Evolutionary conservation across 2,797 vertebrate genomes (phyloP), one percentile per base, ranked within the genome.

Genomic region (Sebastes iracundus): DNA sequence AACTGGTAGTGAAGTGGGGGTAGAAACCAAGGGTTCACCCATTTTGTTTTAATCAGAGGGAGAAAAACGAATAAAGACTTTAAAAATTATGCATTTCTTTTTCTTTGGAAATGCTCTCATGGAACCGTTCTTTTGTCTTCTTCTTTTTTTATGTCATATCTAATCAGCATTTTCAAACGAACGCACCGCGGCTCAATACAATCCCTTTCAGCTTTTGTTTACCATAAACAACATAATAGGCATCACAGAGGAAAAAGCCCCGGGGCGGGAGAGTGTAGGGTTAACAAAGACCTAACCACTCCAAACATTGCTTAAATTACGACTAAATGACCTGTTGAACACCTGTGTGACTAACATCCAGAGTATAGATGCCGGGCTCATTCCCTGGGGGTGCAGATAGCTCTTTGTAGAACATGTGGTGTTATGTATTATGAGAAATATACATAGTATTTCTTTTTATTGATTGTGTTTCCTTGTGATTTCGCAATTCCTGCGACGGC

Each of bases 191-290:
- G 88, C 85, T 85, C 93, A 83, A 93, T 88, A 88, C 87, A 87
- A 92, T 90, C 88, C 85, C 90, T 95, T 95, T 94, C 87, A 95
- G 93, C 89, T 89, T 88, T 91, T 95, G 94, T 95, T 96, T 95
- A 96, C 94, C 79, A 92, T 94, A 95, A 96, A 96, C 95, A 96
- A 89, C 79, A 90, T 88, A 90, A 95, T 93, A 95, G 84, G 92
- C 90, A 95, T 95, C 91, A 93, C 91, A 88, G 84, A 93, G 83
- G 86, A 87, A 86, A 87, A 88, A 73, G 59, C 68, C 93, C 82
- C 0, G 7, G 56, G 90, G 88, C 80, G 33, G 70, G 38, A 73
- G 49, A 92, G 91, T 81, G 78, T 75, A 84, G 87, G 90, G 86
- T 92, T 90, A 92, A 92, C 92, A 90, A 87, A 90, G 86, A 87